Percentiles rank a stretch among this genome's conserved stretches.
Evolutionary conservation across 2,797 vertebrate genomes (phyloP).

Genomic region (Salarias fasciatus): DNA sequence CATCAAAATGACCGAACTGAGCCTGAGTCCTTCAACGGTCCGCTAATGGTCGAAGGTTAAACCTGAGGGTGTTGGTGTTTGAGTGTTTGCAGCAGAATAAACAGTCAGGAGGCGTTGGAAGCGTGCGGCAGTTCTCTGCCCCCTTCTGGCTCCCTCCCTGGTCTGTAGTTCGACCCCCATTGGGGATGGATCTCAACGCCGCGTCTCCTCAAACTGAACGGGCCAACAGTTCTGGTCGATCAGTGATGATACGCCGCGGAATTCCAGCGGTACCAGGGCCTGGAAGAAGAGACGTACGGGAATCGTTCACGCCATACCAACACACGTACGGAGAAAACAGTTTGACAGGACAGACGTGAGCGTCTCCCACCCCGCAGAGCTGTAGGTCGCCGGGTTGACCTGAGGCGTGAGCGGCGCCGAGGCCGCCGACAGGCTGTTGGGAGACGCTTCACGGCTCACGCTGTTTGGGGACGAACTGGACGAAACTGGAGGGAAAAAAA

Average conservation of each 20-base stretch:
- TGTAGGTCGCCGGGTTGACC: constrained; percentile 87
- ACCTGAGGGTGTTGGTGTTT: not conserved
- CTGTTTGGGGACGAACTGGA: constrained; percentile 94
- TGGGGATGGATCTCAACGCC: constrained; percentile 17
- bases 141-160: not conserved
- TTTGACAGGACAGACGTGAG: no score
- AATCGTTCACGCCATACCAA: no score
- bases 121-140: constrained; percentile 18
- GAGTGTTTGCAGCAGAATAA: constrained; percentile 13
- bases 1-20: no score
- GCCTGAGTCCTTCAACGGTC: no score
- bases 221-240: constrained; percentile 58
- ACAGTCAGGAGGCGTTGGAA: no score
- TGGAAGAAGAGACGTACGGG: constrained; percentile 72
- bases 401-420: constrained; percentile 86
- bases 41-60: not conserved
- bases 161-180: constrained; percentile 13
- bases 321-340: no score
- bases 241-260: constrained; percentile 91
- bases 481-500: constrained; percentile 83
- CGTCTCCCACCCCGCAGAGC: constrained; percentile 85
- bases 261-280: constrained; percentile 96
- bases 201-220: constrained; percentile 26
- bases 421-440: constrained; percentile 83
- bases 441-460: constrained; percentile 89